phyloP scores from a whole-genome alignment of 2,797 vertebrate genomes.

The Ctenochaetus hawaiiensis region DNA sequence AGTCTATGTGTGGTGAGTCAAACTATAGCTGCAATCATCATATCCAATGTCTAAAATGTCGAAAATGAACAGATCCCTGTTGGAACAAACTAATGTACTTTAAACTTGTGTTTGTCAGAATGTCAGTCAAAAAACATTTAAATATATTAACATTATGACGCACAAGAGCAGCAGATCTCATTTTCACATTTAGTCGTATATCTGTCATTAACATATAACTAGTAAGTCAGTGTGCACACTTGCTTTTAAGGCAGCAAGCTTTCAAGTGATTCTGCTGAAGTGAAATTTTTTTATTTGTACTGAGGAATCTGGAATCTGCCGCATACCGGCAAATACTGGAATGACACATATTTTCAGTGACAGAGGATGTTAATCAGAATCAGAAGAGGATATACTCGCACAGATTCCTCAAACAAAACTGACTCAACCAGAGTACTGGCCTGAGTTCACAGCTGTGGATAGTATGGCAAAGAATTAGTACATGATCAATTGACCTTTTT shows the following conservation, averaged over 20 bases:
- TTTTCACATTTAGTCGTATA: neutral
- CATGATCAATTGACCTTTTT: too few relatives aligned
- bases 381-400: neutral
- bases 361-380: conserved; percentile 2
- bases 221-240: neutral
- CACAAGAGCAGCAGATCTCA: neutral
- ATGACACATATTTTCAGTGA: conserved; percentile 18
- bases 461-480: neutral
- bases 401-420: neutral
- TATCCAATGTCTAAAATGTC: neutral
- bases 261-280: neutral
- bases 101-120: too few relatives aligned
- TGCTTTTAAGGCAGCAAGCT: conserved; percentile 14
- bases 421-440: conserved; percentile 5
- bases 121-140: too few relatives aligned
- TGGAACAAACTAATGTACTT: neutral
- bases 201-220: neutral
- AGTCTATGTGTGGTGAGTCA: too few relatives aligned
- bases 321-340: conserved; percentile 10
- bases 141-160: neutral
- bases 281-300: conserved; percentile 7
- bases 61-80: neutral
- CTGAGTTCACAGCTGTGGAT: neutral
- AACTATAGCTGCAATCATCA: neutral
- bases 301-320: conserved; percentile 22